Evolutionary conservation across 2,797 vertebrate species (phyloP).

Genomic region (Phoxinus dragarum): DNA sequence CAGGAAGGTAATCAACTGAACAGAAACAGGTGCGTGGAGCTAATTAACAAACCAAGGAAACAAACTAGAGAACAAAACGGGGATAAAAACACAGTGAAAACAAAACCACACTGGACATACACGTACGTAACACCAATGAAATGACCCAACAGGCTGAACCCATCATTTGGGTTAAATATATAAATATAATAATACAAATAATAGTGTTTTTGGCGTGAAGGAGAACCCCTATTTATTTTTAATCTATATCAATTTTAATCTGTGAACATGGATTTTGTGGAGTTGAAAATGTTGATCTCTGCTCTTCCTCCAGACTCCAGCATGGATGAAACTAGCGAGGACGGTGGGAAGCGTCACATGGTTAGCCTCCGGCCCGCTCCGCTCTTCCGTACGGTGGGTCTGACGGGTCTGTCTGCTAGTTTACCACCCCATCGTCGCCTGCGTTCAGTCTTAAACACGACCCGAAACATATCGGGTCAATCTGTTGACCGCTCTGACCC

Average conservation of each 20-base stretch:
- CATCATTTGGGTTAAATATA: not conserved
- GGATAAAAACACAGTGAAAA: not conserved
- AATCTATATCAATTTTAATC: not conserved
- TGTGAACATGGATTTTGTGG: not conserved
- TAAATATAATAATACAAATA: no score
- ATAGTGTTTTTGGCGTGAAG: not conserved
- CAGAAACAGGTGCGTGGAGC: not conserved
- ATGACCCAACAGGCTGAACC: not conserved
- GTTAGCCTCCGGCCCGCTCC: conserved; percentile 60
- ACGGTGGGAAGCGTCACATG: not conserved
- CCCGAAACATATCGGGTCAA: conserved; percentile 51
- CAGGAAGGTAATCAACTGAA: not conserved
- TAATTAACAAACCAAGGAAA: not conserved
- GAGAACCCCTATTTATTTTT: not conserved
- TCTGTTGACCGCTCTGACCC: not conserved
- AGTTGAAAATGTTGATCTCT: not conserved
- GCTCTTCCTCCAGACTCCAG: not conserved
- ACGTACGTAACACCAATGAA: not conserved
- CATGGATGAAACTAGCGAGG: not conserved
- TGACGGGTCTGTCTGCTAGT: conserved; percentile 50
- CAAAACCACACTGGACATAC: not conserved
- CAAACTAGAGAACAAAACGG: not conserved
- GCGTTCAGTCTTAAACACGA: conserved; percentile 63
- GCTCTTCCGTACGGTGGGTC: conserved; percentile 65
- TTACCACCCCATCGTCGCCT: conserved; percentile 68